A percentile compares a stretch with the other conserved stretches of the same genome.
These are phyloP conservation scores for Colostygia pectinataria DNA, from an alignment of 2,888 invertebrate species.

Conservation along the genomic window DNA sequence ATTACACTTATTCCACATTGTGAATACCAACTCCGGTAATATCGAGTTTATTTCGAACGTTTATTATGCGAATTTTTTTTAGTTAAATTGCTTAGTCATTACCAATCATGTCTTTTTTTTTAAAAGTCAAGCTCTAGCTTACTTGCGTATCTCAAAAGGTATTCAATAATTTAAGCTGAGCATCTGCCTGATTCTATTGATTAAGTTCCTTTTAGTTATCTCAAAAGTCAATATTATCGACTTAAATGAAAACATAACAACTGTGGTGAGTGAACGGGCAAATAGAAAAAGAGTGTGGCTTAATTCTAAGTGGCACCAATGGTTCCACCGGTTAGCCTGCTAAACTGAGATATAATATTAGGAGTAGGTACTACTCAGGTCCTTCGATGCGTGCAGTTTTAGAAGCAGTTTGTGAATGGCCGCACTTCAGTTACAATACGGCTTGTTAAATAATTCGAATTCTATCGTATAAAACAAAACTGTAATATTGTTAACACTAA, in stretches of 20 bases:
- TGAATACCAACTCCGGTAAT: not conserved
- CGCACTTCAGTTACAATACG: not conserved
- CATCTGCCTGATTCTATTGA: no score
- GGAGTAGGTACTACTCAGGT: not conserved
- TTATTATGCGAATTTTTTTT: not conserved
- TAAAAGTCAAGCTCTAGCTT: no score
- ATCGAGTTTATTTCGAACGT: not conserved
- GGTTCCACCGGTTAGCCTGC: conserved; percentile 5
- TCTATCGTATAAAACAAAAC: conserved; percentile 1
- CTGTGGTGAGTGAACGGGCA: not conserved
- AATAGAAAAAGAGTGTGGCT: conserved; percentile 9
- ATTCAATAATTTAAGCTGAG: no score
- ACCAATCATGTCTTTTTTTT: not conserved
- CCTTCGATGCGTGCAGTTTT: not conserved
- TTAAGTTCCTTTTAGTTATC: no score
- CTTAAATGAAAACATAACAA: no score
- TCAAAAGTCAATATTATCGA: no score
- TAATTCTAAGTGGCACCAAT: conserved; percentile 12
- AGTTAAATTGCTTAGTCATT: no score
- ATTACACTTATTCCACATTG: not conserved
- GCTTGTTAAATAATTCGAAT: not conserved
- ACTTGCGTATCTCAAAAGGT: not conserved
- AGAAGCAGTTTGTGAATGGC: not conserved
- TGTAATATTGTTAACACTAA: no score
- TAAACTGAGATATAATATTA: conserved; percentile 12